phyloP scores from a whole-genome alignment of 2,888 invertebrate species.

The Tenthredo scrophulariae region DNA sequence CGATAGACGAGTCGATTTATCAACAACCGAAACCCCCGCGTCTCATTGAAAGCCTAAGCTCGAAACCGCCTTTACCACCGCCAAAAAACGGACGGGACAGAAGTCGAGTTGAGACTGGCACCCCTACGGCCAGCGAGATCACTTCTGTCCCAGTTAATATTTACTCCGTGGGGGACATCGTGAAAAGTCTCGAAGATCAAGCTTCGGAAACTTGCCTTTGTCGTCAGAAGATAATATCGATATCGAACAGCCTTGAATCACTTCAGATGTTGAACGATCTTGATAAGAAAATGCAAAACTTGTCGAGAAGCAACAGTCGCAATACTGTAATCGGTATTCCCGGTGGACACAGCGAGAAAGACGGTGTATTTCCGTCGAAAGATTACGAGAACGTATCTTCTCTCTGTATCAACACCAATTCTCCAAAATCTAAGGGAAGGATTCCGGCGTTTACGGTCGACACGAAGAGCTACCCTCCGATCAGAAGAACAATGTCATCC shows the following conservation, averaged over 20 bases:
- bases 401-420: neutral
- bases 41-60: conserved; percentile 68
- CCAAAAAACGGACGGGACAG: conserved; percentile 86
- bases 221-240: conserved; percentile 78
- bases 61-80: conserved; percentile 74
- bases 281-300: neutral
- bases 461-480: conserved; percentile 36
- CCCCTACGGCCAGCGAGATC: conserved; percentile 76
- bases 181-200: conserved; percentile 8
- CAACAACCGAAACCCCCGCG: conserved; percentile 83
- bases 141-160: conserved; percentile 73
- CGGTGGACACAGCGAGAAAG: neutral
- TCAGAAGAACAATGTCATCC: neutral
- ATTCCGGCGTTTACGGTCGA: conserved; percentile 13
- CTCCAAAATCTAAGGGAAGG: conserved; percentile 5
- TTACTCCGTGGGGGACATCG: conserved; percentile 67
- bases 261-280: neutral
- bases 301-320: conserved; percentile 24
- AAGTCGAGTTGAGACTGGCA: conserved; percentile 78
- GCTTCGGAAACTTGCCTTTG: conserved; percentile 47
- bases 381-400: conserved; percentile 37
- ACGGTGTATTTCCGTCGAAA: neutral
- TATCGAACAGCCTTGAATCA: conserved; percentile 79
- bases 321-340: neutral
- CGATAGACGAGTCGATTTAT: conserved; percentile 82